phyloP scores from a whole-genome alignment of 2,113 vertebrate species.

The Heterotis niloticus region DNA sequence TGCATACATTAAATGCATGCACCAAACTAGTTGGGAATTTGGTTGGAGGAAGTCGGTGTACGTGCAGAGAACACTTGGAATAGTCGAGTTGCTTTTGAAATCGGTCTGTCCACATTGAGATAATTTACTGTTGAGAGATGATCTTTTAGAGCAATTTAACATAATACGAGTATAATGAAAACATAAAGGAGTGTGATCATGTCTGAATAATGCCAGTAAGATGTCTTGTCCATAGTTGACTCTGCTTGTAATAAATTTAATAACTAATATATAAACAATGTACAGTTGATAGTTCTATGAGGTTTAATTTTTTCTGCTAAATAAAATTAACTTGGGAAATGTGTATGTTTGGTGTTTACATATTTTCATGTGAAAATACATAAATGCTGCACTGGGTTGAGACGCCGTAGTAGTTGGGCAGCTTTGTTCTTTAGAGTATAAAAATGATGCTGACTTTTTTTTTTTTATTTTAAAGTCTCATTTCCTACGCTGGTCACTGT shows the following conservation, averaged over 20 bases:
- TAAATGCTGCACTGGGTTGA: too few species aligned
- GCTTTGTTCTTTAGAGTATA: too few species aligned
- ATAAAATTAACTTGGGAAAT: slow-evolving; percentile 57
- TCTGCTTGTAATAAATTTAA: slow-evolving; percentile 59
- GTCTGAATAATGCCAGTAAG: slow-evolving; percentile 49
- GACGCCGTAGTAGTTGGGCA: too few species aligned
- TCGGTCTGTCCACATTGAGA: slow-evolving; percentile 27
- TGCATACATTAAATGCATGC: not conserved
- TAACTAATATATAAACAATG: slow-evolving; percentile 55
- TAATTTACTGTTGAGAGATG: slow-evolving; percentile 35
- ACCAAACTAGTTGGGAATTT: not conserved
- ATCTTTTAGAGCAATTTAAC: slow-evolving; percentile 47
- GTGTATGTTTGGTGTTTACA: slow-evolving; percentile 22
- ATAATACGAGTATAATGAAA: slow-evolving; percentile 34
- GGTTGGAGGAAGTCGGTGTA: not conserved
- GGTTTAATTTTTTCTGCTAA: slow-evolving; percentile 45
- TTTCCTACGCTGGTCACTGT: too few species aligned
- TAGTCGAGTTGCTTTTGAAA: not conserved
- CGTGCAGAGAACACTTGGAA: not conserved
- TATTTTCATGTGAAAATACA: too few species aligned
- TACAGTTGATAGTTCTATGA: slow-evolving; percentile 58
- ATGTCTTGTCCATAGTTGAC: slow-evolving; percentile 47
- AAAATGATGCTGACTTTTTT: too few species aligned
- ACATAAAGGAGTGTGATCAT: slow-evolving; percentile 31
- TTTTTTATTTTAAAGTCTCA: too few species aligned